Conservation (phyloP, 30 jellyfish, hydroid and myxozoan genomes). For the Hydractinia symbiolongicarpus region DNA sequence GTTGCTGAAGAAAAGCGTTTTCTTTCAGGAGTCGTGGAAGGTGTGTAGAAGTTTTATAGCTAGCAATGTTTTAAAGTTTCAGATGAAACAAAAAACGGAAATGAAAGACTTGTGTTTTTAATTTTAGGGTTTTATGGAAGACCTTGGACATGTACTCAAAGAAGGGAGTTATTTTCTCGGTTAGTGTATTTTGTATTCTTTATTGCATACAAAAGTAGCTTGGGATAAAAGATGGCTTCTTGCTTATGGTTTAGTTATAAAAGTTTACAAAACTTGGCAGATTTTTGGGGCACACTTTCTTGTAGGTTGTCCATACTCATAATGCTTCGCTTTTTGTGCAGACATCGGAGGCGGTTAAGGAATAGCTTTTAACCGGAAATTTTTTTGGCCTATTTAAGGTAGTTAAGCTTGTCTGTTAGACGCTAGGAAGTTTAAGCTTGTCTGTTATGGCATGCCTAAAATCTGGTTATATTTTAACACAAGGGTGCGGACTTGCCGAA, state of each 20-base stretch:
- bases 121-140: constrained; percentile 93
- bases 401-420: no score
- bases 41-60: constrained; percentile 21
- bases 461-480: no score
- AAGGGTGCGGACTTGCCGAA: no score
- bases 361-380: neutral
- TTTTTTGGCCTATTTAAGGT: no score
- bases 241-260: no score
- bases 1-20: constrained; percentile 77
- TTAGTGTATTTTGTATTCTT: neutral
- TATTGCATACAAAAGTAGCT: neutral
- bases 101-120: neutral
- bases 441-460: no score
- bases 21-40: constrained; percentile 95
- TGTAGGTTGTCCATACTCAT: neutral
- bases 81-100: neutral
- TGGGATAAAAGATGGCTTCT: neutral
- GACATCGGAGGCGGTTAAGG: neutral
- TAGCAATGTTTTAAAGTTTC: neutral
- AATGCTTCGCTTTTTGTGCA: neutral
- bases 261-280: no score
- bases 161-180: constrained; percentile 86
- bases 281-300: neutral
- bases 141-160: constrained; percentile 98
- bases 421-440: no score